Conservation (phyloP, 1,140 invertebrate genomes). For the Cryptotermes secundus region DNA sequence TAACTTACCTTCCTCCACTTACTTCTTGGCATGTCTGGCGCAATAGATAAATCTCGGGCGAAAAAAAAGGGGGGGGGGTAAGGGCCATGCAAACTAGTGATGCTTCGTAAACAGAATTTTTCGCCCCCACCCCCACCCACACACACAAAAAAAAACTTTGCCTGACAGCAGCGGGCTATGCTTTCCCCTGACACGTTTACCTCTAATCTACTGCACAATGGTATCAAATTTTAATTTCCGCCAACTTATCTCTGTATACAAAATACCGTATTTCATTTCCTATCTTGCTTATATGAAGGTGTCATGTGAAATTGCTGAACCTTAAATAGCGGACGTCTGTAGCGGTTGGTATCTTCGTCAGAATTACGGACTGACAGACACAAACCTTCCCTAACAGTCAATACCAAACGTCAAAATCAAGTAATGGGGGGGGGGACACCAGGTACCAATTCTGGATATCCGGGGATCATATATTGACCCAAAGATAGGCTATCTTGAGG, state of each 20-base stretch:
- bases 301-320: not conserved
- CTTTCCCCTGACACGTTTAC: not conserved
- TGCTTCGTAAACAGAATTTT: not conserved
- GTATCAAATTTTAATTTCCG: slow-evolving; percentile 10
- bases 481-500: too few relatives aligned
- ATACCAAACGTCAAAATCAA: too few relatives aligned
- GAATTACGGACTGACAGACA: too few relatives aligned
- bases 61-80: too few relatives aligned
- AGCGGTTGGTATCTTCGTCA: too few relatives aligned
- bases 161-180: not conserved
- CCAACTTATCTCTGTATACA: not conserved
- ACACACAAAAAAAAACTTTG: not conserved
- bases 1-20: not conserved
- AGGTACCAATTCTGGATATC: too few relatives aligned
- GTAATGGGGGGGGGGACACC: too few relatives aligned
- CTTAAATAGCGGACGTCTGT: not conserved
- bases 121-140: too few relatives aligned
- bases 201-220: not conserved
- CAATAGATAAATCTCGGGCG: not conserved
- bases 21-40: not conserved
- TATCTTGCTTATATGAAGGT: not conserved
- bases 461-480: too few relatives aligned
- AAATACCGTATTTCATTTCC: not conserved
- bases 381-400: too few relatives aligned
- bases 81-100: not conserved